These are phyloP conservation scores for Nanorana parkeri DNA, from an alignment of 2,113 vertebrate genomes.

Conservation along the genomic window DNA sequence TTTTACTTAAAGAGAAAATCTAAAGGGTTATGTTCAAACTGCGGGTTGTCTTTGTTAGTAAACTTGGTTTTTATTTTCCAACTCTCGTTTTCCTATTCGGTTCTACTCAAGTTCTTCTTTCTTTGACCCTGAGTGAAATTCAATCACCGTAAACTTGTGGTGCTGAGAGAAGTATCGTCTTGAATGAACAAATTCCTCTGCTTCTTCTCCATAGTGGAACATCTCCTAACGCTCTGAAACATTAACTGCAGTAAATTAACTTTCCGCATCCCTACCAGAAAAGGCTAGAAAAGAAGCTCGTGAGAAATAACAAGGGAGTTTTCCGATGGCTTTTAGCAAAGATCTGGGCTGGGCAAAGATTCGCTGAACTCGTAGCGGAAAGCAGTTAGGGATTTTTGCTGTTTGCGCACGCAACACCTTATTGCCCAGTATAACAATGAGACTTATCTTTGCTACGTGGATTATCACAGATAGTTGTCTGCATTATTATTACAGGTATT, in stretches of 20 bases:
- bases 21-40: constrained; percentile 37
- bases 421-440: too few relatives aligned
- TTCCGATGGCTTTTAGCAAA: constrained; percentile 32
- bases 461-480: too few relatives aligned
- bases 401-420: too few relatives aligned
- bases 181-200: constrained; percentile 44
- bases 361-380: neutral
- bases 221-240: constrained; percentile 31
- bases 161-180: constrained; percentile 11
- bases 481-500: too few relatives aligned
- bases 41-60: constrained; percentile 51
- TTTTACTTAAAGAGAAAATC: constrained; percentile 49
- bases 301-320: constrained; percentile 36
- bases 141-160: constrained; percentile 46
- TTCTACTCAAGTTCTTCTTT: constrained; percentile 30
- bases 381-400: too few relatives aligned
- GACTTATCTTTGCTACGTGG: too few relatives aligned
- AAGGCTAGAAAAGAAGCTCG: constrained; percentile 1
- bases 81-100: constrained; percentile 17
- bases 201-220: constrained; percentile 26
- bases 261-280: constrained; percentile 18
- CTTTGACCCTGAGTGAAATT: constrained; percentile 50
- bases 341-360: neutral
- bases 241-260: constrained; percentile 44
- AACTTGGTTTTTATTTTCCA: constrained; percentile 5